Evolutionary conservation across 1,140 invertebrate species (phyloP).

Genomic region (Anoplolepis gracilipes): DNA sequence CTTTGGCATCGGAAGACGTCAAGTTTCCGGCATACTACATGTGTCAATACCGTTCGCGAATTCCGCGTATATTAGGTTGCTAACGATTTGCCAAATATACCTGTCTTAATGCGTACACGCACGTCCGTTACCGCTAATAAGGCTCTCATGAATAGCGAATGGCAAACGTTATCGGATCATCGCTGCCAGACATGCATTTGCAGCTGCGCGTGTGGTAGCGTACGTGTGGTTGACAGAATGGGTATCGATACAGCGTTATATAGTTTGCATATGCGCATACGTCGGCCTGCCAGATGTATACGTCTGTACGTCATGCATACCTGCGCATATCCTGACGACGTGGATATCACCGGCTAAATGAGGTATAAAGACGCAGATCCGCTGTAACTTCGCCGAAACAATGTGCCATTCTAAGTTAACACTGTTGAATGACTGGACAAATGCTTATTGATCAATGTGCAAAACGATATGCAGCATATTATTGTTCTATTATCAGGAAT

Average conservation of each 20-base stretch:
- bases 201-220: slow-evolving; percentile 35
- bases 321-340: slow-evolving; percentile 35
- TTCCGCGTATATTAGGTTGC: slow-evolving; percentile 38
- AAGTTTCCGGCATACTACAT: background rate
- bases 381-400: slow-evolving; percentile 5
- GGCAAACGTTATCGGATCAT: slow-evolving; percentile 53
- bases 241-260: slow-evolving; percentile 47
- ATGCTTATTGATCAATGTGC: background rate
- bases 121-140: slow-evolving; percentile 56
- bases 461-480: background rate
- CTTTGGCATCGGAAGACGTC: background rate
- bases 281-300: slow-evolving; percentile 36
- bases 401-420: background rate
- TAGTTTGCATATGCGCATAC: slow-evolving; percentile 44
- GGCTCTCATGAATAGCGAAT: slow-evolving; percentile 59
- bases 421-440: background rate
- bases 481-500: background rate
- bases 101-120: slow-evolving; percentile 55
- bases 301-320: slow-evolving; percentile 51
- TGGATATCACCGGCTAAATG: slow-evolving; percentile 37
- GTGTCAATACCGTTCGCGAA: slow-evolving; percentile 47
- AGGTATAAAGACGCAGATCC: slow-evolving; percentile 42
- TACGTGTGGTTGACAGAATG: slow-evolving; percentile 56
- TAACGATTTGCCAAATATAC: slow-evolving; percentile 59
- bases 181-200: slow-evolving; percentile 39